A percentile compares a stretch with the other conserved stretches of the same genome.
Evolutionary conservation across 2,888 invertebrate species (phyloP).

Genomic region (Philonicus albiceps): DNA sequence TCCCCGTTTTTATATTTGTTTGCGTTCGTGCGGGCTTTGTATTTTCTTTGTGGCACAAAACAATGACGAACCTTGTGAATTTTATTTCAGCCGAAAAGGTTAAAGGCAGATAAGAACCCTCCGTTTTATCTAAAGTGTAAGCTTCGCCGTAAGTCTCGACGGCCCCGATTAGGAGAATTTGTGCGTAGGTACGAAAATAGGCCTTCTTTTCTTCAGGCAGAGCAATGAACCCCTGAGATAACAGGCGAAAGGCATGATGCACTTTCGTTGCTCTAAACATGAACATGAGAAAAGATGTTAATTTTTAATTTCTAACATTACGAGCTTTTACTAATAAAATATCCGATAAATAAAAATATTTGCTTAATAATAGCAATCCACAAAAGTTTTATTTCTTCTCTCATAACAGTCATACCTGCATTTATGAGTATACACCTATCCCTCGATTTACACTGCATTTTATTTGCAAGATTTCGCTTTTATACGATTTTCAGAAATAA

Average conservation of each 20-base stretch:
- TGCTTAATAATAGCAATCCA: too few relatives aligned
- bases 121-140: constrained; percentile 15
- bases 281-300: neutral
- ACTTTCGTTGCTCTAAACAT: neutral
- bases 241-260: neutral
- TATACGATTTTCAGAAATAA: too few relatives aligned
- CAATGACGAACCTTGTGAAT: constrained; percentile 30
- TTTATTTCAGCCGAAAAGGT: constrained; percentile 32
- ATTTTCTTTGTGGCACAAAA: constrained; percentile 22
- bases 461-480: too few relatives aligned
- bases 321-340: too few relatives aligned
- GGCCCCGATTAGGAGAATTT: neutral
- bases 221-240: neutral
- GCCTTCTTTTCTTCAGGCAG: neutral
- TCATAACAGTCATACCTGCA: too few relatives aligned
- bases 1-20: constrained; percentile 31
- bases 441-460: too few relatives aligned
- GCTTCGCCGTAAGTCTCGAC: neutral
- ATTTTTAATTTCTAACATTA: too few relatives aligned
- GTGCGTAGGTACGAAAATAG: neutral
- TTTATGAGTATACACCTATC: too few relatives aligned
- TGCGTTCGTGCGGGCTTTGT: constrained; percentile 14
- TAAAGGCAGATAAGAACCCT: constrained; percentile 29
- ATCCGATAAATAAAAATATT: too few relatives aligned
- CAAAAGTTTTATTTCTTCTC: too few relatives aligned